phyloP scores from a whole-genome alignment of 2,888 invertebrate genomes.

The Mayetiola destructor region DNA sequence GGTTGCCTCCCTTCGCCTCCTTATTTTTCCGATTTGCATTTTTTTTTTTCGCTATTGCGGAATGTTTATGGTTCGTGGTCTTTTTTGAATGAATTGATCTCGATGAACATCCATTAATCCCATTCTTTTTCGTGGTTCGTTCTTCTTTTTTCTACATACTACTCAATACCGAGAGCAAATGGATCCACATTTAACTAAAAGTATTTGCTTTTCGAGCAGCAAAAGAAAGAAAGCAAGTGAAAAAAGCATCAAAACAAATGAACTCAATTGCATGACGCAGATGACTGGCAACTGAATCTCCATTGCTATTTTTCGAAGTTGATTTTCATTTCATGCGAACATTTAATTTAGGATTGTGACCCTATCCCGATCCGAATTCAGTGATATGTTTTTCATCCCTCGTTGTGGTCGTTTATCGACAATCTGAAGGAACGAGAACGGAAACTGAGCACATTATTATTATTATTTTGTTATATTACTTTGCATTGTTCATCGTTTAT shows the following conservation, averaged over 20 bases:
- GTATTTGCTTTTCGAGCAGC: not conserved
- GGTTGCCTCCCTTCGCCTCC: not conserved
- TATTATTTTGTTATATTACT: too few relatives aligned
- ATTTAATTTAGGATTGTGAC: not conserved
- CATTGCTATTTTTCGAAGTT: too few relatives aligned
- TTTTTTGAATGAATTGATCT: not conserved
- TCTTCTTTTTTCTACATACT: not conserved
- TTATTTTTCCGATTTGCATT: not conserved
- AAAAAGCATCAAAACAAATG: not conserved
- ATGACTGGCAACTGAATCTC: too few relatives aligned
- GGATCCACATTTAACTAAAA: too few relatives aligned
- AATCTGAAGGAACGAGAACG: not conserved
- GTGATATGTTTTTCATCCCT: not conserved
- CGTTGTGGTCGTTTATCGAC: not conserved
- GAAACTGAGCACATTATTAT: not conserved
- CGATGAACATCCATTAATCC: conserved; percentile 7
- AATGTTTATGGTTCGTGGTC: too few relatives aligned
- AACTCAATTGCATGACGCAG: too few relatives aligned
- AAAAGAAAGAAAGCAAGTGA: not conserved
- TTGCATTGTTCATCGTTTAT: conserved; percentile 10
- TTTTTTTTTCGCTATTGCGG: too few relatives aligned
- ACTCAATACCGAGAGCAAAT: not conserved
- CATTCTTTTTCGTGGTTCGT: not conserved
- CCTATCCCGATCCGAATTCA: not conserved
- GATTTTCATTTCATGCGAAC: not conserved